phyloP scores from a whole-genome alignment of 2,888 invertebrate genomes.

The Drosophila recens region DNA sequence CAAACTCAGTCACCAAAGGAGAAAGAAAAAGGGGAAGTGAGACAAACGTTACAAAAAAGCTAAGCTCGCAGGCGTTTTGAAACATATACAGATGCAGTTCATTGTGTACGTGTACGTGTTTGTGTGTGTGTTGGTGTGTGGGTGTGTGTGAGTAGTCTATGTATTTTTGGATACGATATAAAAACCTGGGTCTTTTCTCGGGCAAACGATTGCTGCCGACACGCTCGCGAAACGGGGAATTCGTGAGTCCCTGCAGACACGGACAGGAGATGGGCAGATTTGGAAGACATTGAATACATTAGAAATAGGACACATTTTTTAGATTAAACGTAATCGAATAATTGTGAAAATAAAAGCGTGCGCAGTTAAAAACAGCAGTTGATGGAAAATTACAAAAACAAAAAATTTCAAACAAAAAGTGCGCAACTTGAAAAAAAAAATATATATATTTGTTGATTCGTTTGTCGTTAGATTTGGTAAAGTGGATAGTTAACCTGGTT shows the following conservation, averaged over 20 bases:
- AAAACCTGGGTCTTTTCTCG: constrained; percentile 93
- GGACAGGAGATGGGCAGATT: constrained; percentile 32
- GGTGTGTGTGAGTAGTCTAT: constrained; percentile 25
- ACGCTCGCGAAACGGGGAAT: constrained; percentile 95
- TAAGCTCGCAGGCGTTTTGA: constrained; percentile 40
- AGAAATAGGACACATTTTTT: constrained; percentile 29
- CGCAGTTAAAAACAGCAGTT: constrained; percentile 30
- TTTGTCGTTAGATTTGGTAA: constrained; percentile 38
- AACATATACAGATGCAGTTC: constrained; percentile 55
- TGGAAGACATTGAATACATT: constrained; percentile 52
- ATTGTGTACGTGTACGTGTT: constrained; percentile 29
- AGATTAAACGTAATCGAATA: constrained; percentile 9
- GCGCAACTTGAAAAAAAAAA: constrained; percentile 29
- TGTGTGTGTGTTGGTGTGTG: constrained; percentile 16
- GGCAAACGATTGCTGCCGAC: constrained; percentile 94
- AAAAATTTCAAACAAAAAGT: constrained; percentile 26
- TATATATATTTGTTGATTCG: not conserved
- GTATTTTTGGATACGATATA: constrained; percentile 72
- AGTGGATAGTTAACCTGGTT: constrained; percentile 84
- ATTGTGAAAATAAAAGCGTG: constrained; percentile 32
- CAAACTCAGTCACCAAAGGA: constrained; percentile 14
- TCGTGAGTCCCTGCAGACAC: constrained; percentile 86
- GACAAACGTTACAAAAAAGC: constrained; percentile 11
- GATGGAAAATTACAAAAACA: constrained; percentile 12
- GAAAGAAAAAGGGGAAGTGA: not conserved